Percentiles rank a stretch among this genome's conserved stretches.
phyloP scores from a whole-genome alignment of 64 coral and sea anemone species.

The Cladopsammia gracilis region DNA sequence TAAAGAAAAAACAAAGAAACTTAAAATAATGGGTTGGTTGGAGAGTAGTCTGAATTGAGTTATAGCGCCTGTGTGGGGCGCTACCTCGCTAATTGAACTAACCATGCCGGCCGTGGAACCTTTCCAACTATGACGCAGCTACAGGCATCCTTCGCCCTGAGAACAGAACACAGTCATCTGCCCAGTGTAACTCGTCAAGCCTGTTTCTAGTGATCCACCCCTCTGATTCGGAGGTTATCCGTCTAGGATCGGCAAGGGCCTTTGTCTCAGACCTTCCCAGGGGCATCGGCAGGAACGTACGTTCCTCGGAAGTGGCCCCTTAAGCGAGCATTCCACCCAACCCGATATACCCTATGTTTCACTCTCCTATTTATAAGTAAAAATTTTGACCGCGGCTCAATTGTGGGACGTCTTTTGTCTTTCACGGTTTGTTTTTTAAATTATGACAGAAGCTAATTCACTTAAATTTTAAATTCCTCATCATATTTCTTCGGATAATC shows the following conservation, averaged over 20 bases:
- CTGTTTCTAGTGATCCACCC: slow-evolving; percentile 95
- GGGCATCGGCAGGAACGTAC: slow-evolving; percentile 71
- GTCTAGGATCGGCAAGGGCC: slow-evolving; percentile 65
- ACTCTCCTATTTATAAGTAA: neutral
- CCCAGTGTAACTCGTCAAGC: slow-evolving; percentile 81
- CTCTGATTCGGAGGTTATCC: slow-evolving; percentile 81
- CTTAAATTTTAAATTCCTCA: neutral
- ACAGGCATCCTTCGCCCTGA: slow-evolving; percentile 69
- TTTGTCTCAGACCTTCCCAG: slow-evolving; percentile 99
- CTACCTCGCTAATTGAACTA: slow-evolving; percentile 95
- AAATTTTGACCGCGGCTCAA: neutral
- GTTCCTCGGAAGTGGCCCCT: slow-evolving; percentile 89
- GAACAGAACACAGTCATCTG: slow-evolving; percentile 54
- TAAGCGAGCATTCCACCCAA: slow-evolving; percentile 95
- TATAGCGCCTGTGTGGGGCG: slow-evolving; percentile 54
- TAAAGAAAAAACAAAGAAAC: neutral
- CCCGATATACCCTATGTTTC: neutral
- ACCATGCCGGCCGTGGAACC: slow-evolving; percentile 79
- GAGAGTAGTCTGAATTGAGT: slow-evolving; percentile 99
- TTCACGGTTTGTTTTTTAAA: too few relatives aligned
- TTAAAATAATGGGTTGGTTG: slow-evolving; percentile 44
- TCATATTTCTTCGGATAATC: neutral
- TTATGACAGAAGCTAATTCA: too few relatives aligned
- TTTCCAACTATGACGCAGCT: slow-evolving; percentile 95
- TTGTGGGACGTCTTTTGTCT: slow-evolving; percentile 41